Conservation (phyloP, 2,888 invertebrate species). For the Chrysomela aeneicollis region DNA sequence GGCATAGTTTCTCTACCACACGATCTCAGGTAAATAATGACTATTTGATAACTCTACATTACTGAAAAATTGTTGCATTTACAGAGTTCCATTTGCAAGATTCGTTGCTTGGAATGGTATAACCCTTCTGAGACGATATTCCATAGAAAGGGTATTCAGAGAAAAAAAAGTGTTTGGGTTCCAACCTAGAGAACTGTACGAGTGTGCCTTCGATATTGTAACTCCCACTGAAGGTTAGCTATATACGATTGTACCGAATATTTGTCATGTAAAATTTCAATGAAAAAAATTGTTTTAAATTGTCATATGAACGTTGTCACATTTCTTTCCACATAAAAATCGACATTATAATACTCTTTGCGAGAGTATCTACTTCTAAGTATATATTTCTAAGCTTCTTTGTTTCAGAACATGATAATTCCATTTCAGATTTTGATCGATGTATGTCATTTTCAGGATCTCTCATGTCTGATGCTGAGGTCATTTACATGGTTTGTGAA, state of each 20-base stretch:
- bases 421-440: neutral
- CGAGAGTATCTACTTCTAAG: no score
- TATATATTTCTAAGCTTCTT: no score
- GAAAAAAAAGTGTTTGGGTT: constrained; percentile 81
- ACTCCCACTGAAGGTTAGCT: constrained; percentile 71
- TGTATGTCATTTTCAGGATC: constrained; percentile 62
- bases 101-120: constrained; percentile 84
- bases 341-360: no score
- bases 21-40: constrained; percentile 71
- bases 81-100: constrained; percentile 77
- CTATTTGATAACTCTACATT: no score
- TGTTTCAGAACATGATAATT: no score
- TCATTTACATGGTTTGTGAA: constrained; percentile 80
- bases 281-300: no score
- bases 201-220: constrained; percentile 94
- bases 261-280: no score
- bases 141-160: constrained; percentile 86
- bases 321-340: no score
- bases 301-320: no score
- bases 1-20: constrained; percentile 85
- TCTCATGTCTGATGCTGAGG: constrained; percentile 85
- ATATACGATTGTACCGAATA: neutral
- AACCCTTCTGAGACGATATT: constrained; percentile 81
- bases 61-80: constrained; percentile 13
- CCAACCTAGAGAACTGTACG: constrained; percentile 88